Evolutionary conservation across 1,140 invertebrate genomes (phyloP).

Genomic region (Cherax destructor): DNA sequence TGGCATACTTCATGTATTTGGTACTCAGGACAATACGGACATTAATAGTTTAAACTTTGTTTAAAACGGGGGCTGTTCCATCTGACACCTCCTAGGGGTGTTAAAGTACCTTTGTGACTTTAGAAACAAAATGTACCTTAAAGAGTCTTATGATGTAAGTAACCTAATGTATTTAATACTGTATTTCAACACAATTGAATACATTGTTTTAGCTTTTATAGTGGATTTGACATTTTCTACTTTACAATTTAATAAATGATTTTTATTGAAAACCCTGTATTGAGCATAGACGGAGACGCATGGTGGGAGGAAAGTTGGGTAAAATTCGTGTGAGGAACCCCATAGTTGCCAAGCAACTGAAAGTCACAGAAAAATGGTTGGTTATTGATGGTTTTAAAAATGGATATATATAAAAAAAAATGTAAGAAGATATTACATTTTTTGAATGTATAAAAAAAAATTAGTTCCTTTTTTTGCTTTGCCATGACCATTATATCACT

Average conservation of each 20-base stretch:
- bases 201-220: too few relatives aligned
- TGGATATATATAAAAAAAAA: neutral
- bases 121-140: constrained; percentile 90
- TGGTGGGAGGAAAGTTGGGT: constrained; percentile 92
- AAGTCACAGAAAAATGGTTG: constrained; percentile 94
- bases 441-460: neutral
- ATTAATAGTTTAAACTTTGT: neutral
- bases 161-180: neutral
- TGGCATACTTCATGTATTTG: too few relatives aligned
- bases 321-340: constrained; percentile 94
- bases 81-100: constrained; percentile 90
- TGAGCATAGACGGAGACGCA: constrained; percentile 91
- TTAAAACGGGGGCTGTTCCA: constrained; percentile 87
- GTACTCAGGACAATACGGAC: neutral
- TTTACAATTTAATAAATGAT: too few relatives aligned
- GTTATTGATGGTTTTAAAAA: constrained; percentile 77
- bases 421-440: neutral
- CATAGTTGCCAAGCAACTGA: constrained; percentile 90
- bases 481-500: neutral
- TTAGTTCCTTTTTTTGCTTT: neutral
- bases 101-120: constrained; percentile 87
- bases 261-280: constrained; percentile 71
- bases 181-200: neutral
- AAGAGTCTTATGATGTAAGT: constrained; percentile 91
- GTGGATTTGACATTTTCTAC: too few relatives aligned